A percentile compares a stretch with the other conserved stretches of the same genome.
Evolutionary conservation across 2,888 invertebrate species (phyloP).

Genomic region (Aricia artaxerxes): DNA sequence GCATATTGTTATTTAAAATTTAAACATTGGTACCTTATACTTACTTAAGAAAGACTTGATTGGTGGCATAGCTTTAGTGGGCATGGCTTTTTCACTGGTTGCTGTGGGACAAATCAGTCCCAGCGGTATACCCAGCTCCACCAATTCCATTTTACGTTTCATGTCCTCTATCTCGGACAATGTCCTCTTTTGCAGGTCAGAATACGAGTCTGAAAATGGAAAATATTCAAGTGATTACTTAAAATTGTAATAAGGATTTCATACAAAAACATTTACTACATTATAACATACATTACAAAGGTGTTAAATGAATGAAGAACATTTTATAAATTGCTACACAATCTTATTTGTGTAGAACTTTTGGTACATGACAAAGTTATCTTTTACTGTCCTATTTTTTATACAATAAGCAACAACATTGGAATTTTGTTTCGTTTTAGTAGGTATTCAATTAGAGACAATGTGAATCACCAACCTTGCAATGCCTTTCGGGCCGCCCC

Average conservation of each 20-base stretch:
- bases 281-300: too few relatives aligned
- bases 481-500: conserved; percentile 52
- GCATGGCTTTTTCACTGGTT: conserved; percentile 68
- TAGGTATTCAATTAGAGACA: too few relatives aligned
- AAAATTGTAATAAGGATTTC: too few relatives aligned
- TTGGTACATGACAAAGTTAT: too few relatives aligned
- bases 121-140: conserved; percentile 71
- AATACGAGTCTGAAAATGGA: conserved; percentile 51
- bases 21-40: conserved; percentile 37
- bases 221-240: neutral
- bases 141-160: conserved; percentile 74
- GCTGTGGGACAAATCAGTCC: conserved; percentile 69
- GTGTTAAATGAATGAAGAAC: too few relatives aligned
- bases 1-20: too few relatives aligned
- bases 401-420: too few relatives aligned
- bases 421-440: too few relatives aligned
- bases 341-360: too few relatives aligned
- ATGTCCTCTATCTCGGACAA: conserved; percentile 70
- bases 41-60: conserved; percentile 71
- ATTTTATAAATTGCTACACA: too few relatives aligned
- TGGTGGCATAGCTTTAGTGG: conserved; percentile 76
- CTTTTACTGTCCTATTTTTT: too few relatives aligned
- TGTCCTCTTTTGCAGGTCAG: conserved; percentile 60
- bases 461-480: conserved; percentile 45
- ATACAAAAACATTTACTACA: too few relatives aligned